phyloP scores from a whole-genome alignment of 2,113 vertebrate species.

The Cranoglanis bouderius region DNA sequence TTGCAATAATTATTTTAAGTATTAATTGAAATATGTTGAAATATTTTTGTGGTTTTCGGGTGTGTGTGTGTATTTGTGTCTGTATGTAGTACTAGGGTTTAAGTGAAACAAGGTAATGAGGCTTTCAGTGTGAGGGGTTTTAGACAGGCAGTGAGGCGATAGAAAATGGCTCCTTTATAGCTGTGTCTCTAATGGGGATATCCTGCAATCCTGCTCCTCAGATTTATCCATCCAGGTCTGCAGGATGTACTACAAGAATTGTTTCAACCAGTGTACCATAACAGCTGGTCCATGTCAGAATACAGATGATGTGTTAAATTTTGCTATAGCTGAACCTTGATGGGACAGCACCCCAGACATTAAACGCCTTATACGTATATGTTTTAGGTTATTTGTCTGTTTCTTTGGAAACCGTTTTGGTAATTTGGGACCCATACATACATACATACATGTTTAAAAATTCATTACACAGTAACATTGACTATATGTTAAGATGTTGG shows the following conservation, averaged over 20 bases:
- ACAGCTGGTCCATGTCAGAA: constrained; percentile 1
- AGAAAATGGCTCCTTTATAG: constrained; percentile 34
- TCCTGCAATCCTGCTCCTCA: constrained; percentile 13
- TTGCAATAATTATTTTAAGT: neutral
- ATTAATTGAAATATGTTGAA: neutral
- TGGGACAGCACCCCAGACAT: neutral
- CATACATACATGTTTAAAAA: too few species aligned
- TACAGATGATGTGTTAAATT: neutral
- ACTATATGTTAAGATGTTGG: too few species aligned
- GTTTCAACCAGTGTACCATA: constrained; percentile 26
- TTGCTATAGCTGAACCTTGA: too few species aligned
- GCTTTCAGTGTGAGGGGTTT: constrained; percentile 40
- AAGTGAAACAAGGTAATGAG: constrained; percentile 49
- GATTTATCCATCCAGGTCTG: constrained; percentile 16
- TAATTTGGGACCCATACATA: neutral
- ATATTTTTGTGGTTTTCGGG: neutral
- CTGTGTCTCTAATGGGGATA: constrained; percentile 32
- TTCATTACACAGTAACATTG: too few species aligned
- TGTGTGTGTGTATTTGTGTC: neutral
- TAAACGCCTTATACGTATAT: too few species aligned
- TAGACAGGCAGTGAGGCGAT: constrained; percentile 35
- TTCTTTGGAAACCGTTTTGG: neutral
- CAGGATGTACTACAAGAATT: constrained; percentile 24
- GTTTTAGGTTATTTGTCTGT: too few species aligned
- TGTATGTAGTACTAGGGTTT: constrained; percentile 14